phyloP scores from a whole-genome alignment of 2,797 vertebrate species.

The Acanthis flammea region DNA sequence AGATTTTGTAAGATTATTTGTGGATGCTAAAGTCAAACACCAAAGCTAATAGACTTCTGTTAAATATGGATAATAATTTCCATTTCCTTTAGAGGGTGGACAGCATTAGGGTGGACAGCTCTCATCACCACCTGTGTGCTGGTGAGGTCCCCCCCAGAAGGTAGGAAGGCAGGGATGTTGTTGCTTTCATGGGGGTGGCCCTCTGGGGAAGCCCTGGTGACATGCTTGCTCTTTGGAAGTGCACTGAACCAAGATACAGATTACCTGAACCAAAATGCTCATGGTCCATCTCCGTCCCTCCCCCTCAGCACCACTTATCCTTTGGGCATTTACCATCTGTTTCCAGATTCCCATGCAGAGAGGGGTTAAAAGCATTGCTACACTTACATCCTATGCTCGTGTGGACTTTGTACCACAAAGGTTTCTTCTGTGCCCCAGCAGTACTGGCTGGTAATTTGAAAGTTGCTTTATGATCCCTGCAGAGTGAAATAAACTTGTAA shows the following conservation, averaged over 20 bases:
- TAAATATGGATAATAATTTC: not conserved
- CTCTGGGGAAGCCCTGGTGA: not conserved
- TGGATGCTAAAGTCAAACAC: not conserved
- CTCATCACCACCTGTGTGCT: rapidly evolving
- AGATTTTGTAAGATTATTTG: not conserved
- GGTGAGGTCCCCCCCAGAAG: not conserved
- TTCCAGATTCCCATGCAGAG: not conserved
- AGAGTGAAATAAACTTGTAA: conserved; percentile 51
- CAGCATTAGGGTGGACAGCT: not conserved
- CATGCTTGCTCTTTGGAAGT: not conserved
- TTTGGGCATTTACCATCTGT: not conserved
- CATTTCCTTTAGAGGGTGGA: not conserved
- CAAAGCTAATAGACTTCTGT: not conserved
- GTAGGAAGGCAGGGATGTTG: not conserved
- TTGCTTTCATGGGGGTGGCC: not conserved
- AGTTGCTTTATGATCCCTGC: conserved; percentile 53
- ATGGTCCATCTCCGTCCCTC: rapidly evolving
- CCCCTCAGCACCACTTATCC: not conserved
- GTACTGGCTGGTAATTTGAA: conserved; percentile 12
- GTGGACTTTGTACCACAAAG: not conserved
- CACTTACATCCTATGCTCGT: not conserved
- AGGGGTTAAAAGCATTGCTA: not conserved
- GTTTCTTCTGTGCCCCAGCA: not conserved
- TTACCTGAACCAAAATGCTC: not conserved
- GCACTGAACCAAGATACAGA: not conserved